These are phyloP conservation scores for Drosophila sproati DNA, from an alignment of 1,140 invertebrate genomes.

Conservation along the genomic window DNA sequence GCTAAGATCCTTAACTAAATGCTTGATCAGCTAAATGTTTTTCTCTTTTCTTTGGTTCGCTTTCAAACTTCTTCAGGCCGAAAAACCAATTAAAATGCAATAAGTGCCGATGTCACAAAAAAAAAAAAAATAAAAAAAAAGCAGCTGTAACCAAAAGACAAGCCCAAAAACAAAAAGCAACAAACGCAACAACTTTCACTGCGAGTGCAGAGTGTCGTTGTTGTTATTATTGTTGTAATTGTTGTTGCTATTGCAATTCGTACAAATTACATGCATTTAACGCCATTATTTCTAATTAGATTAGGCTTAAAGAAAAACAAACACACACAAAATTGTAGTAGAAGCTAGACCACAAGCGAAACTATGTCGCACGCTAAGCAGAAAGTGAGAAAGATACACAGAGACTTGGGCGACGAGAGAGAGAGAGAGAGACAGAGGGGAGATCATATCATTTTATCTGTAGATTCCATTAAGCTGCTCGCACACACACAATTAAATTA, in stretches of 20 bases:
- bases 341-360: conserved; percentile 55
- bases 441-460: neutral
- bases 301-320: conserved; percentile 52
- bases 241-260: conserved; percentile 25
- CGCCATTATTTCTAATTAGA: conserved; percentile 77
- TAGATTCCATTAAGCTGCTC: conserved; percentile 35
- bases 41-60: conserved; percentile 15
- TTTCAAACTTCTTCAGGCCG: conserved; percentile 59
- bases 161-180: conserved; percentile 51
- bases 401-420: too few relatives aligned
- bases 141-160: conserved; percentile 34
- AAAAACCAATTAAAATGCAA: conserved; percentile 77
- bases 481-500: conserved; percentile 60
- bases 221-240: conserved; percentile 19
- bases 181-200: conserved; percentile 74
- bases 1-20: conserved; percentile 37
- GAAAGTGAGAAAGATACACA: conserved; percentile 9
- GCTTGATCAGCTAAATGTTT: conserved; percentile 35
- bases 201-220: conserved; percentile 21
- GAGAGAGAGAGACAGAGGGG: neutral
- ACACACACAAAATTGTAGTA: conserved; percentile 22
- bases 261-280: conserved; percentile 69
- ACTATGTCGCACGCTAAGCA: conserved; percentile 79
- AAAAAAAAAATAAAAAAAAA: conserved; percentile 38
- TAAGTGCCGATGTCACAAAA: conserved; percentile 64